phyloP scores from a whole-genome alignment of 2,888 invertebrate species.

The Drosophila birchii region DNA sequence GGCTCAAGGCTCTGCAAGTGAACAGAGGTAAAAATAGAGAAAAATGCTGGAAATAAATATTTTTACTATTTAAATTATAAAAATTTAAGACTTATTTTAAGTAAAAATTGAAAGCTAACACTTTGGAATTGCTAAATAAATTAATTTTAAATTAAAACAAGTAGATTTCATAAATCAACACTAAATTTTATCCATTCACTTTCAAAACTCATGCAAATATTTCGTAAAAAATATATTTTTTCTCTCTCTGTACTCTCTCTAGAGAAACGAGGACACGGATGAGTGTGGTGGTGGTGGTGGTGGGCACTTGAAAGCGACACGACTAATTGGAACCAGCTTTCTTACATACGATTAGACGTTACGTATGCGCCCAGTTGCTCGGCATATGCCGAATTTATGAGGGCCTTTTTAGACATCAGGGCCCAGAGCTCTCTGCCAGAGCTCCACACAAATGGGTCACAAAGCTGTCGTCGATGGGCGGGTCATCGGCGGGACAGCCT shows the following conservation, averaged over 20 bases:
- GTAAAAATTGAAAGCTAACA: background rate
- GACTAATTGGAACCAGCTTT: slow-evolving; percentile 71
- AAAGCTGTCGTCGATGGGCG: slow-evolving; percentile 61
- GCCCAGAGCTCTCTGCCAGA: slow-evolving; percentile 7
- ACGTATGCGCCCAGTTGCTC: slow-evolving; percentile 65
- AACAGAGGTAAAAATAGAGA: slow-evolving; percentile 32
- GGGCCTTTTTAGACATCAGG: slow-evolving; percentile 45
- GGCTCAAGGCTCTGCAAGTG: slow-evolving; percentile 40
- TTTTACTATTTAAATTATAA: too few relatives aligned
- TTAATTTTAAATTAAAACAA: too few relatives aligned
- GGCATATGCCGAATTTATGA: slow-evolving; percentile 61
- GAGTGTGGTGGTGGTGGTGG: slow-evolving; percentile 41
- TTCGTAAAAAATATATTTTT: background rate
- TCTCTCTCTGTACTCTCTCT: background rate
- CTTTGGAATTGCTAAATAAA: background rate
- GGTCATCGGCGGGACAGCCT: slow-evolving; percentile 31
- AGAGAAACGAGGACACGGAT: slow-evolving; percentile 36
- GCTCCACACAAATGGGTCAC: slow-evolving; percentile 35
- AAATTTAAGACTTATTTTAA: too few relatives aligned
- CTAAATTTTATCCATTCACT: too few relatives aligned
- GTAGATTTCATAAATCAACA: too few relatives aligned
- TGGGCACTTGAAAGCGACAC: slow-evolving; percentile 71
- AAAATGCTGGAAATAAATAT: background rate
- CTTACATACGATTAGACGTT: slow-evolving; percentile 55
- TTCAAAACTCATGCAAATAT: background rate